These are phyloP conservation scores for Microcebus ravelobensis DNA, from an alignment of 2,113 vertebrate species.

Conservation along the genomic window DNA sequence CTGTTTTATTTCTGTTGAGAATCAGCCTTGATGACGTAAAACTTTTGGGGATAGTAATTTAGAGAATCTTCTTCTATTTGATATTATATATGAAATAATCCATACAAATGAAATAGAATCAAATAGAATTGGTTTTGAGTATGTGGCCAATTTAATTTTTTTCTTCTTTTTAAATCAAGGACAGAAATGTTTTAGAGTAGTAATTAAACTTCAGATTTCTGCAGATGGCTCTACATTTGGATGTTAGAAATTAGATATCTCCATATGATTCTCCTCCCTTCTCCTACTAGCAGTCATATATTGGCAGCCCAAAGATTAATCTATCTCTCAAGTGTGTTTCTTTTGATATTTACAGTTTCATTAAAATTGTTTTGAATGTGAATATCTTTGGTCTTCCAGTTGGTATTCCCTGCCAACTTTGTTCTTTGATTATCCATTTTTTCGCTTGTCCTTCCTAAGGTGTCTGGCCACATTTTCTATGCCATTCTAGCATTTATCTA, in stretches of 20 bases:
- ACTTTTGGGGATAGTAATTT: background rate
- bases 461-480: background rate
- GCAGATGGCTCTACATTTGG: background rate
- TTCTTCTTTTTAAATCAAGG: background rate
- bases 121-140: background rate
- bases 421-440: background rate
- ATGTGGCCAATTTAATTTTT: background rate
- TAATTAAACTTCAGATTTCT: background rate
- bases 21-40: constrained; percentile 11
- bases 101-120: background rate
- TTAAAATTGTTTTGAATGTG: background rate
- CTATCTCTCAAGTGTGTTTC: background rate
- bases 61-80: background rate
- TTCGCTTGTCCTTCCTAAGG: background rate
- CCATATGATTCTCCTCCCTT: background rate
- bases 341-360: background rate
- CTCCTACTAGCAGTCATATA: background rate
- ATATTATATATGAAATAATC: background rate
- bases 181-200: background rate
- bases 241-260: background rate
- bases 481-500: background rate
- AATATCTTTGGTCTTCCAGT: background rate
- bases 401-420: background rate
- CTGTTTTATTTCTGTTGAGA: constrained; percentile 18
- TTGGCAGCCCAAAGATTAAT: background rate